Evolutionary conservation across 1,140 invertebrate species (phyloP).

Genomic region (Drosophila setifemur): DNA sequence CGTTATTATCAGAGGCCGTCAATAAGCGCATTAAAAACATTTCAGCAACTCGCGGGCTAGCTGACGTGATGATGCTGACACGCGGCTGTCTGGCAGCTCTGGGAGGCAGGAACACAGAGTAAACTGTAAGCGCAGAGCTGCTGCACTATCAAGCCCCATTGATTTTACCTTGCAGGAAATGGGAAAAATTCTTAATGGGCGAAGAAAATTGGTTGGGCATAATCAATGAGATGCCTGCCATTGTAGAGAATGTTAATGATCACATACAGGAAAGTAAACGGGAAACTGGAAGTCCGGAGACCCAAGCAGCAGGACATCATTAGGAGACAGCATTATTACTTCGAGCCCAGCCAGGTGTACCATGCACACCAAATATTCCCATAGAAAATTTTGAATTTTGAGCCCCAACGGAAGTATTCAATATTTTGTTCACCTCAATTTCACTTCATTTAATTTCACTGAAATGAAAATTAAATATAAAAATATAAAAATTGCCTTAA

Average conservation of each 20-base stretch:
- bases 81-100: conserved; percentile 14
- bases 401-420: neutral
- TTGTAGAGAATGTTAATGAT: conserved; percentile 33
- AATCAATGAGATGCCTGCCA: conserved; percentile 36
- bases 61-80: conserved; percentile 27
- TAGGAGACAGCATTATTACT: neutral
- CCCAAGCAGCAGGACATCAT: conserved; percentile 5
- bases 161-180: conserved; percentile 22
- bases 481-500: no score
- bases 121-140: conserved; percentile 30
- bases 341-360: neutral
- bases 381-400: conserved; percentile 2
- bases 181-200: conserved; percentile 49
- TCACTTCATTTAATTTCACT: neutral
- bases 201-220: conserved; percentile 46
- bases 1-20: conserved; percentile 40
- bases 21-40: conserved; percentile 49
- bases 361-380: conserved; percentile 28
- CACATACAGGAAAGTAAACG: conserved; percentile 7
- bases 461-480: no score
- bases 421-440: neutral
- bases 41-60: conserved; percentile 24
- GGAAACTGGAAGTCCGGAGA: neutral
- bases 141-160: conserved; percentile 44
- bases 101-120: conserved; percentile 2